Evolutionary conservation across 2,888 invertebrate species (phyloP), one percentile per base, ranked within the genome.

Genomic region (Clivina fossor): DNA sequence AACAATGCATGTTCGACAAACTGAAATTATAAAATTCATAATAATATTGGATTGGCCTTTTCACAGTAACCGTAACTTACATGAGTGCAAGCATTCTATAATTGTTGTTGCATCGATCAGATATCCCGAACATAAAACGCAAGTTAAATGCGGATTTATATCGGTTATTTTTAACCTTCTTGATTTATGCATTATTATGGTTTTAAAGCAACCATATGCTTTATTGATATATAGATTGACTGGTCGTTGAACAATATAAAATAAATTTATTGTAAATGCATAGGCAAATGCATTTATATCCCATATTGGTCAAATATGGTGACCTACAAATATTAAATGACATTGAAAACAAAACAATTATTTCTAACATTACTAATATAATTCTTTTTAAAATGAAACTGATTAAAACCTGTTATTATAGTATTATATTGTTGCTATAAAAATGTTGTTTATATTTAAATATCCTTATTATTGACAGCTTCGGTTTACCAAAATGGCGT

Each of bases 101-200:
- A 88, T 85, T 26, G 88, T 86, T n/a, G 87, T 86, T 33, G 89
- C 88, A 72, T 89, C 88, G 55, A 88, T 80, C 66, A 83, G 83
- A 70, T 89, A 88, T 41, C 88, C 88, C 50, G 79, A 77, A 69
- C 88, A 89, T 38, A 89, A 75, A 64, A 79, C 79, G 71, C 88
- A 89, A 13, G 81, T 81, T 61, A 88, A 73, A 68, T 84, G 82
- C 44, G 82, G 79, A 69, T 86, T 87, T 56, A 89, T 73, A 64
- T 78, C 78, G 60, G 75, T 72, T 60, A 79, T 68, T 58, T 72
- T 72, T 58, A 76, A 68, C 66, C 72, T 72, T 61, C 65, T 65
- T 62, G 74, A 71, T 63, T 71, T 72, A 70, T 73, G 72, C 76
- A 76, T 76, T 58, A 57, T 65, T 40, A 19, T 19, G 20, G 11